Conservation (phyloP, 2,888 invertebrate species). For the Pegoplata infirma region DNA sequence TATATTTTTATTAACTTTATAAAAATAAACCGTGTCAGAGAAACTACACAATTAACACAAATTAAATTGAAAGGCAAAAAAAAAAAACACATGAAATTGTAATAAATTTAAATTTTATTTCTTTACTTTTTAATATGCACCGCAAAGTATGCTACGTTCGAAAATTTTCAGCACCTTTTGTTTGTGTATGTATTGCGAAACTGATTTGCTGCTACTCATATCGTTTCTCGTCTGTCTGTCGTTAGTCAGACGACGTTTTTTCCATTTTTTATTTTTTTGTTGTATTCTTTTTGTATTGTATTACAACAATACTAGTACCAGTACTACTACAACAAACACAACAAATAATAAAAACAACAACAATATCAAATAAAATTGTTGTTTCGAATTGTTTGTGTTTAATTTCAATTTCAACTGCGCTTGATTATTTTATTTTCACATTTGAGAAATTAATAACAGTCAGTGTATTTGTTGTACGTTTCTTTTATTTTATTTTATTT, state of each 20-base stretch:
- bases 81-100: no score
- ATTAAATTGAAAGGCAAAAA: no score
- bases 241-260: slow-evolving; percentile 57
- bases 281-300: slow-evolving; percentile 27
- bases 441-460: slow-evolving; percentile 45
- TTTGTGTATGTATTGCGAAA: slow-evolving; percentile 78
- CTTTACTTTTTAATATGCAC: slow-evolving; percentile 28
- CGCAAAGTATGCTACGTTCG: slow-evolving; percentile 64
- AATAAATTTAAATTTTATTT: slow-evolving; percentile 6
- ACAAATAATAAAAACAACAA: slow-evolving; percentile 26
- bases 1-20: background rate
- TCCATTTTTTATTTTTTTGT: slow-evolving; percentile 33
- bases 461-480: background rate
- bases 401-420: slow-evolving; percentile 50
- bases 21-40: background rate
- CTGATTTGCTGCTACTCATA: slow-evolving; percentile 70
- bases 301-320: slow-evolving; percentile 33
- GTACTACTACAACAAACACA: no score
- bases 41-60: background rate
- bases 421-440: slow-evolving; percentile 47
- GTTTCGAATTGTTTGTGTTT: slow-evolving; percentile 14
- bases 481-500: slow-evolving; percentile 20
- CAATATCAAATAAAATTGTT: slow-evolving; percentile 5
- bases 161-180: slow-evolving; percentile 71
- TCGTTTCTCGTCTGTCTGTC: slow-evolving; percentile 56